These are phyloP conservation scores for Cataglyphis altisquamis DNA, from an alignment of 2,888 invertebrate species.

Conservation along the genomic window DNA sequence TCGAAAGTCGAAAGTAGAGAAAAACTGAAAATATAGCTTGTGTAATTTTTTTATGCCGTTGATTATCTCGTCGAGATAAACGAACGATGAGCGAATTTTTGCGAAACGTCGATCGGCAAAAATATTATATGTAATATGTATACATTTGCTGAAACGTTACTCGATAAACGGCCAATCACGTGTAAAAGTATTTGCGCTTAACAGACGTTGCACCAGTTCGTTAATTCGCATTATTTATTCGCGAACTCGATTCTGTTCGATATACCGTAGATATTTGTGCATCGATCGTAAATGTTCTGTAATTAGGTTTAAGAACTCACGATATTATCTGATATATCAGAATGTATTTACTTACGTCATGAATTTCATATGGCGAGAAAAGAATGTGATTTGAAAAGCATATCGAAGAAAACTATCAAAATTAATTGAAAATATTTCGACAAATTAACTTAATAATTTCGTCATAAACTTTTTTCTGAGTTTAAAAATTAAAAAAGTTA, in stretches of 20 bases:
- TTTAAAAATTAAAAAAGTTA: not conserved
- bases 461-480: not conserved
- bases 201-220: not conserved
- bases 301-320: not conserved
- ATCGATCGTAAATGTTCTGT: constrained; percentile 16
- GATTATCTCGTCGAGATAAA: constrained; percentile 35
- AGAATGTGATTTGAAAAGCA: constrained; percentile 11
- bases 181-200: not conserved
- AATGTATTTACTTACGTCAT: constrained; percentile 24
- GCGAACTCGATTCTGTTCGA: not conserved
- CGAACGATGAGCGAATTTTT: not conserved
- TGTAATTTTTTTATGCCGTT: not conserved
- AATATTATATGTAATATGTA: not conserved
- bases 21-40: constrained; percentile 2
- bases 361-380: constrained; percentile 7
- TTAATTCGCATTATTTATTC: constrained; percentile 41
- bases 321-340: constrained; percentile 17
- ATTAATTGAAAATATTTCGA: not conserved
- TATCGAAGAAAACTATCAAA: not conserved
- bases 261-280: constrained; percentile 10
- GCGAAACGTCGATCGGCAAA: not conserved
- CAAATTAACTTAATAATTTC: not conserved
- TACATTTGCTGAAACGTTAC: not conserved
- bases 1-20: not conserved
- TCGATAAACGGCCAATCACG: constrained; percentile 19